These are phyloP conservation scores for Cephonodes hylas DNA, from an alignment of 2,888 invertebrate species.

Conservation along the genomic window DNA sequence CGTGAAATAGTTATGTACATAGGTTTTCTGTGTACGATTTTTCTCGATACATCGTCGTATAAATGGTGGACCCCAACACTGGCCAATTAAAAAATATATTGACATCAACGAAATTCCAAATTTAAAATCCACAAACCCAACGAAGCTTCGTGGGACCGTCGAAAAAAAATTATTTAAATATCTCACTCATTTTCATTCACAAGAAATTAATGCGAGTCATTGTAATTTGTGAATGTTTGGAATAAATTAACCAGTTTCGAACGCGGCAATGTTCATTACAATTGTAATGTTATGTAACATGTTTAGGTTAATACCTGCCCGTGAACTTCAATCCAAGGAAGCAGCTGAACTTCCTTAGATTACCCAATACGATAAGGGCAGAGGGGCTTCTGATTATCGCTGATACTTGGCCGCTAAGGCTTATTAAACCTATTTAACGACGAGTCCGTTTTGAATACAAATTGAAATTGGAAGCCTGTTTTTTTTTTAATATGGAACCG, in stretches of 20 bases:
- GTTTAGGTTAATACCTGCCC: background rate
- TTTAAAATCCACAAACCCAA: background rate
- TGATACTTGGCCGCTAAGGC: background rate
- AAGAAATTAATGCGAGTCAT: conserved; percentile 2
- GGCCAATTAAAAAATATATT: background rate
- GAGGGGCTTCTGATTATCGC: background rate
- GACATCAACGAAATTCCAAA: background rate
- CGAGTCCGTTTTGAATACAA: background rate
- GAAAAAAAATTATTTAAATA: background rate
- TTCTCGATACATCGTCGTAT: no score
- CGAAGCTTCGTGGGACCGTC: background rate
- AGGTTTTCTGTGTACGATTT: no score
- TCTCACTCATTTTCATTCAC: conserved; percentile 3
- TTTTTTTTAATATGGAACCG: no score
- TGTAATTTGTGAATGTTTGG: background rate
- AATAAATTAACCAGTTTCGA: background rate
- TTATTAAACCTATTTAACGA: background rate
- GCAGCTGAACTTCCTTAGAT: background rate
- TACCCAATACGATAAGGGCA: background rate
- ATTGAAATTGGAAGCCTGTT: no score
- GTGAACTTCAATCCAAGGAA: background rate
- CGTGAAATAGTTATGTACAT: no score
- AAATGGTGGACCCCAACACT: no score
- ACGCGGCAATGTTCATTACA: background rate
- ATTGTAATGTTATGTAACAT: conserved; percentile 1